phyloP scores from a whole-genome alignment of 30 jellyfish, hydroid and myxozoan genomes.

The Cassiopea andromeda region DNA sequence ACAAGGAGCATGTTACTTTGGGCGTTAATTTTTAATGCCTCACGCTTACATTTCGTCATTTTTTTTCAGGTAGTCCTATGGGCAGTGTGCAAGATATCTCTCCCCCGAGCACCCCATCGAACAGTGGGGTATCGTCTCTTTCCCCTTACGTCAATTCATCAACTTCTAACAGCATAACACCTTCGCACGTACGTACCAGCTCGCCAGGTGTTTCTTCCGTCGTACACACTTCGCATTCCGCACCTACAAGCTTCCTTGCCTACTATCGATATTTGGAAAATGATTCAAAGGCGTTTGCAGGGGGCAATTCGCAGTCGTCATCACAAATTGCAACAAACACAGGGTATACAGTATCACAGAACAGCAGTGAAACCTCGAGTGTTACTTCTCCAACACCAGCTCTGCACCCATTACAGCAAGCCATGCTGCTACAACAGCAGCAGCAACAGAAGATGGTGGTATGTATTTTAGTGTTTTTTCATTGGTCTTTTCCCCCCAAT shows the following conservation, averaged over 20 bases:
- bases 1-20: too few species aligned
- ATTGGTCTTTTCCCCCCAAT: not conserved
- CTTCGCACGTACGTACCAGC: conserved; percentile 63
- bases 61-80: conserved; percentile 66
- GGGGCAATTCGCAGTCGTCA: conserved; percentile 27
- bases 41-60: too few species aligned
- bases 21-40: too few species aligned
- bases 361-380: conserved; percentile 14
- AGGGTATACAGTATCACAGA: conserved; percentile 29
- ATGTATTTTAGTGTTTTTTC: not conserved
- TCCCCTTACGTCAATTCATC: conserved; percentile 80
- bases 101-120: conserved; percentile 98
- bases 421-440: conserved; percentile 90
- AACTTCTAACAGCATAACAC: conserved; percentile 48
- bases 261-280: conserved; percentile 31
- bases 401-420: conserved; percentile 96
- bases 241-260: conserved; percentile 18
- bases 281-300: conserved; percentile 32
- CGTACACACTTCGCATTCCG: conserved; percentile 45
- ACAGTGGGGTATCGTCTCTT: conserved; percentile 68
- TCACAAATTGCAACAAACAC: conserved; percentile 29
- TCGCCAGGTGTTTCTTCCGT: conserved; percentile 72
- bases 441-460: conserved; percentile 72
- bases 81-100: conserved; percentile 94
- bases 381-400: conserved; percentile 70